Evolutionary conservation across 2,113 vertebrate genomes (phyloP).

Genomic region (Climacteris rufus): DNA sequence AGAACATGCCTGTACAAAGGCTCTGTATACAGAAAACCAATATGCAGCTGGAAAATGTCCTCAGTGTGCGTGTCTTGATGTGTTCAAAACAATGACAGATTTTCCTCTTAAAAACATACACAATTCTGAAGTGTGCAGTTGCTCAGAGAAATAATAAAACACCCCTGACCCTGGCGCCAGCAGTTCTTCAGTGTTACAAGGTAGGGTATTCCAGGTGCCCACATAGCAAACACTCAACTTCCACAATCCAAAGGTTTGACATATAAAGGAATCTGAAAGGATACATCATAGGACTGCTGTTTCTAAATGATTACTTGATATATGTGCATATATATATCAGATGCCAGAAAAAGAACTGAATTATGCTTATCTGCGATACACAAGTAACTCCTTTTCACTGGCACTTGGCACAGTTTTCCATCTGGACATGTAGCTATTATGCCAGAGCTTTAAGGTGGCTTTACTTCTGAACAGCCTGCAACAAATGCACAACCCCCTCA

Average conservation of each 20-base stretch:
- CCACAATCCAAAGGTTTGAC: background rate
- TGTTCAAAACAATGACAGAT: conserved; percentile 48
- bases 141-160: background rate
- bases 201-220: background rate
- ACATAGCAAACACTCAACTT: background rate
- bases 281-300: rapidly evolving
- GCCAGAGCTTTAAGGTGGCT: background rate
- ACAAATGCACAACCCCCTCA: background rate
- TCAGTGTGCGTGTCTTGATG: background rate
- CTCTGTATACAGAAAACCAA: conserved; percentile 39
- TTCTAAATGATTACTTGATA: background rate
- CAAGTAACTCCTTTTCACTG: background rate
- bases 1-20: conserved; percentile 55
- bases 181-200: background rate
- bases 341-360: background rate
- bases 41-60: conserved; percentile 30
- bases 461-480: background rate
- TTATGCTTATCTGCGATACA: background rate
- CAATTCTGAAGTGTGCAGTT: background rate
- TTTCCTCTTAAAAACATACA: conserved; percentile 6
- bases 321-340: rapidly evolving
- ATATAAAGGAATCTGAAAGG: background rate
- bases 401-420: background rate
- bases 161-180: background rate
- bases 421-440: background rate